These are phyloP conservation scores for Noctua comes DNA, from an alignment of 2,888 invertebrate species.

Conservation along the genomic window DNA sequence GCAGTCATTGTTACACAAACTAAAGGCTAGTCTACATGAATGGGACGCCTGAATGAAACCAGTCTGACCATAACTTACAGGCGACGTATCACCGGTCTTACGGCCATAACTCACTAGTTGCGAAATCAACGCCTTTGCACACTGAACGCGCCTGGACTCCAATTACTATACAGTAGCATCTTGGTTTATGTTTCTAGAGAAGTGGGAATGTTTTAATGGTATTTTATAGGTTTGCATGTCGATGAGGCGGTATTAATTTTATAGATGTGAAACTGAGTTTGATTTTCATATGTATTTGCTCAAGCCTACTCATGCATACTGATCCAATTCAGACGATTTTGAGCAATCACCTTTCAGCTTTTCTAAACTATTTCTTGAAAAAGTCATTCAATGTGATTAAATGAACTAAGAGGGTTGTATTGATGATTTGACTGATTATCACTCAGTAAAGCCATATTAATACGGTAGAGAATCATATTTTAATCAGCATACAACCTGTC, in stretches of 20 bases:
- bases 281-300: background rate
- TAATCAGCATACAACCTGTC: too few relatives aligned
- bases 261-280: background rate
- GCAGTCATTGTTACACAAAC: constrained; percentile 52
- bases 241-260: background rate
- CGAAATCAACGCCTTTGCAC: constrained; percentile 72
- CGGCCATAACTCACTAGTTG: constrained; percentile 80
- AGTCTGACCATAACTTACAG: constrained; percentile 77
- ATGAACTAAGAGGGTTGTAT: too few relatives aligned
- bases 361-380: too few relatives aligned
- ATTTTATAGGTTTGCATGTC: background rate
- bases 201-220: constrained; percentile 12
- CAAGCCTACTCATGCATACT: too few relatives aligned
- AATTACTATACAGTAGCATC: constrained; percentile 67
- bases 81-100: constrained; percentile 81
- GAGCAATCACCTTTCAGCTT: too few relatives aligned
- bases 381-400: too few relatives aligned
- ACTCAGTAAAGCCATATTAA: too few relatives aligned
- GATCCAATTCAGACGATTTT: background rate
- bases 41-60: constrained; percentile 79
- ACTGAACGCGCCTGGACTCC: constrained; percentile 55
- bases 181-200: constrained; percentile 35
- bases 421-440: too few relatives aligned
- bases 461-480: too few relatives aligned
- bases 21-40: constrained; percentile 62